Conservation (phyloP, 2,797 vertebrate species). For the Poecilia wingei region DNA sequence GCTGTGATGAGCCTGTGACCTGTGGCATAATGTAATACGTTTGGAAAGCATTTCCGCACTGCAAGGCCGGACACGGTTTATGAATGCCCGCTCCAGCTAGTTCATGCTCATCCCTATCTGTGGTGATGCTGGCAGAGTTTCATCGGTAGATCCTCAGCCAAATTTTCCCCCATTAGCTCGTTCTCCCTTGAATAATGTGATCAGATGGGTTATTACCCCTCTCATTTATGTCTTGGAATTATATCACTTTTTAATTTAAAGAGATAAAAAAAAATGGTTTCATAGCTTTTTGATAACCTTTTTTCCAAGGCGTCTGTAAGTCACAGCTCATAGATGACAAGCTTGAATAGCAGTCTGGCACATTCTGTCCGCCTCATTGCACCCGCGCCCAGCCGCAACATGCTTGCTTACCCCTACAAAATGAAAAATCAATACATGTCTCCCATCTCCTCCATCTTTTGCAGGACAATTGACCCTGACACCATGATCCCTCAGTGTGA, state of each 20-base stretch:
- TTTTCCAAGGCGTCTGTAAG: constrained; percentile 56
- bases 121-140: constrained; percentile 74
- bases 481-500: constrained; percentile 77
- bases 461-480: constrained; percentile 81
- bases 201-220: constrained; percentile 33
- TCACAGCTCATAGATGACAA: constrained; percentile 65
- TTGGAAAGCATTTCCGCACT: constrained; percentile 63
- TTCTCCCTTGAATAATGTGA: constrained; percentile 43
- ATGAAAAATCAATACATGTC: constrained; percentile 83
- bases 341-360: constrained; percentile 62
- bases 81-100: constrained; percentile 59
- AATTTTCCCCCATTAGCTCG: constrained; percentile 37
- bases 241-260: constrained; percentile 15
- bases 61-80: constrained; percentile 45
- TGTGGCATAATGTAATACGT: constrained; percentile 66
- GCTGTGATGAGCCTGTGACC: constrained; percentile 62
- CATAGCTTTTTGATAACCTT: constrained; percentile 25
- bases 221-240: constrained; percentile 6
- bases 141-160: constrained; percentile 64
- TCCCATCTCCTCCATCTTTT: constrained; percentile 73
- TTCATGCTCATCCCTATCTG: constrained; percentile 49
- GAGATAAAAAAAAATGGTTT: constrained; percentile 26
- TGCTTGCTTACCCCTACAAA: constrained; percentile 81
- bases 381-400: constrained; percentile 72
- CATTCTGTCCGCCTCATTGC: constrained; percentile 75